Conservation (phyloP, 2,797 vertebrate species). For the Halcyon chelicuti region DNA sequence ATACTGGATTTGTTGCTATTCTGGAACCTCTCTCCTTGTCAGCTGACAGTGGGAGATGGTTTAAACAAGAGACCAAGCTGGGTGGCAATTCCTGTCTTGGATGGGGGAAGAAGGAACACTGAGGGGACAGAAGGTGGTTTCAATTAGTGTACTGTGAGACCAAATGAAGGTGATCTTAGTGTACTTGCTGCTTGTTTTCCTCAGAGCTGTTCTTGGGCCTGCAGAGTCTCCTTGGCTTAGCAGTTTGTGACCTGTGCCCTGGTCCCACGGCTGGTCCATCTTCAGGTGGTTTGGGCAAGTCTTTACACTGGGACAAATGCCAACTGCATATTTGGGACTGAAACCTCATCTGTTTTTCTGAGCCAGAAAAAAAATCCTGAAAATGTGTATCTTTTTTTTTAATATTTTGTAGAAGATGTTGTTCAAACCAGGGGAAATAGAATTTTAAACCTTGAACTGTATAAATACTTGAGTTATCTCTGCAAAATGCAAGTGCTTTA, state of each 20-base stretch:
- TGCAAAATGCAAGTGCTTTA: not conserved
- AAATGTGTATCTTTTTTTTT: not conserved
- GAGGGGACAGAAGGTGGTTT: not conserved
- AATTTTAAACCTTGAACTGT: not conserved
- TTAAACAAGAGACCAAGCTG: not conserved
- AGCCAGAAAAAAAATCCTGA: not conserved
- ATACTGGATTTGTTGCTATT: not conserved
- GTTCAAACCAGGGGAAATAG: not conserved
- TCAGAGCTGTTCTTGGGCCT: not conserved
- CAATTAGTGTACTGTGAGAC: not conserved
- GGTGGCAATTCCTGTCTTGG: not conserved
- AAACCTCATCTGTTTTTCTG: not conserved
- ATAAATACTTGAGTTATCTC: not conserved
- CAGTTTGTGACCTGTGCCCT: constrained; percentile 20
- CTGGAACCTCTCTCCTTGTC: not conserved
- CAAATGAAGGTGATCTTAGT: not conserved
- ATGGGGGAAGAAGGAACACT: not conserved
- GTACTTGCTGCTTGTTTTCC: not conserved
- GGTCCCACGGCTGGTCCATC: constrained; percentile 35
- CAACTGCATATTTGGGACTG: constrained; percentile 22
- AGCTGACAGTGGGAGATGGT: not conserved
- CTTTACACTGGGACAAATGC: constrained; percentile 18
- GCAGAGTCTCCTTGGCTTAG: not conserved
- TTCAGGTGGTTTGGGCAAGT: not conserved
- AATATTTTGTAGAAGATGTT: constrained; percentile 1